phyloP scores from a whole-genome alignment of 2,888 invertebrate genomes.

The Acanthopleura granulata region DNA sequence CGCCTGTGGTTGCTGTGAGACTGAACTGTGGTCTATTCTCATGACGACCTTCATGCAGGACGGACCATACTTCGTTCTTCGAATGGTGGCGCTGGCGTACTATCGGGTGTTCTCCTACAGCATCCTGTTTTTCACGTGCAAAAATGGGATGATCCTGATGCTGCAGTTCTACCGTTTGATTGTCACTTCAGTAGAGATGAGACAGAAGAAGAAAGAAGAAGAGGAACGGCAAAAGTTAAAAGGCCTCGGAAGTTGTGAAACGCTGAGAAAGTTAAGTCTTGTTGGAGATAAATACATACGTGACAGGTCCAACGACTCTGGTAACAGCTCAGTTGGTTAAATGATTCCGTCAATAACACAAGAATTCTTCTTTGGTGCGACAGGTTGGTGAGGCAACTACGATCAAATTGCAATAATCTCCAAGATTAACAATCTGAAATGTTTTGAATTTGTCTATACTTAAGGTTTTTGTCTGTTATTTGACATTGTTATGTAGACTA shows the following conservation, averaged over 20 bases:
- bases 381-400: no score
- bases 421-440: no score
- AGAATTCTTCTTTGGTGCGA: background rate
- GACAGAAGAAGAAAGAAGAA: conserved; percentile 10
- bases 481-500: no score
- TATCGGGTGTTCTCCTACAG: conserved; percentile 58
- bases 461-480: no score
- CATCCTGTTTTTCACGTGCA: conserved; percentile 64
- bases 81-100: conserved; percentile 54
- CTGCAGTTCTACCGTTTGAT: conserved; percentile 54
- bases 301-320: background rate
- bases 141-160: conserved; percentile 52
- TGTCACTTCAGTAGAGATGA: conserved; percentile 33
- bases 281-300: conserved; percentile 6
- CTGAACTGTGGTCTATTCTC: conserved; percentile 70
- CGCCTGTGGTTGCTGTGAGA: conserved; percentile 35
- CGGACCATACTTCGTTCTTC: conserved; percentile 68
- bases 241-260: conserved; percentile 15
- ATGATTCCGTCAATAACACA: background rate
- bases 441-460: no score
- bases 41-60: conserved; percentile 70
- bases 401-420: no score
- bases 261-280: background rate
- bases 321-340: background rate
- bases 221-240: conserved; percentile 14